Percentiles rank a stretch among this genome's conserved stretches.
phyloP scores from a whole-genome alignment of 2,113 vertebrate genomes.

The Sylvietta virens region DNA sequence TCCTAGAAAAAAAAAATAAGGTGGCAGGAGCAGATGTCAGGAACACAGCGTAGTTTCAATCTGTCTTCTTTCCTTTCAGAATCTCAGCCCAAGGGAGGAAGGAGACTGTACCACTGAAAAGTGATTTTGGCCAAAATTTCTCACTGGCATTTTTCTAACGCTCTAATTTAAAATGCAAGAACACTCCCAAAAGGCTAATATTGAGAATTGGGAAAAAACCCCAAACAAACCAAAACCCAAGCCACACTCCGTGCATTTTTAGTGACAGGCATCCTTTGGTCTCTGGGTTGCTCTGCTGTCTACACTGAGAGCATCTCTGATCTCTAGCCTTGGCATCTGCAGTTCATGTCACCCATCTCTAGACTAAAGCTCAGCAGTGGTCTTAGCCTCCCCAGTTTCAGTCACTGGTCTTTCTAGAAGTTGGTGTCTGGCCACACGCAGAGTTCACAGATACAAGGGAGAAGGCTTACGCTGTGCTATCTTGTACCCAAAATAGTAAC shows the following conservation, averaged over 20 bases:
- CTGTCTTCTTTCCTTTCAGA: background rate
- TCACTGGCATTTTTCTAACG: background rate
- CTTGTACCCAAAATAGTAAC: background rate
- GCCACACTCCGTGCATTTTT: background rate
- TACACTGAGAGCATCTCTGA: background rate
- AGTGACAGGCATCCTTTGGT: background rate
- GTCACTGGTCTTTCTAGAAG: background rate
- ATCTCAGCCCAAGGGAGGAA: slow-evolving; percentile 3
- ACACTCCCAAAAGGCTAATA: slow-evolving; percentile 33
- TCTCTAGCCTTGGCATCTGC: background rate
- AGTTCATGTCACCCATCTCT: background rate
- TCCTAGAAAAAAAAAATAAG: background rate
- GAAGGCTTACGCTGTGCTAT: background rate
- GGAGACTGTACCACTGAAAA: background rate
- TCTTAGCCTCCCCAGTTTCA: background rate
- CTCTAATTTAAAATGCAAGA: slow-evolving; percentile 4
- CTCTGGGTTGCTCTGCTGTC: background rate
- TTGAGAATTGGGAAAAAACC: background rate
- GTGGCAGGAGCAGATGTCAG: background rate
- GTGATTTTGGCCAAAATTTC: background rate
- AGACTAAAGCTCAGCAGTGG: background rate
- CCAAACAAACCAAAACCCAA: background rate
- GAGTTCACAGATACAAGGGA: background rate
- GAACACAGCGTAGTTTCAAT: background rate
- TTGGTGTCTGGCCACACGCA: background rate